These are phyloP conservation scores for Globia sparganii DNA, from an alignment of 2,888 invertebrate genomes.

Conservation along the genomic window DNA sequence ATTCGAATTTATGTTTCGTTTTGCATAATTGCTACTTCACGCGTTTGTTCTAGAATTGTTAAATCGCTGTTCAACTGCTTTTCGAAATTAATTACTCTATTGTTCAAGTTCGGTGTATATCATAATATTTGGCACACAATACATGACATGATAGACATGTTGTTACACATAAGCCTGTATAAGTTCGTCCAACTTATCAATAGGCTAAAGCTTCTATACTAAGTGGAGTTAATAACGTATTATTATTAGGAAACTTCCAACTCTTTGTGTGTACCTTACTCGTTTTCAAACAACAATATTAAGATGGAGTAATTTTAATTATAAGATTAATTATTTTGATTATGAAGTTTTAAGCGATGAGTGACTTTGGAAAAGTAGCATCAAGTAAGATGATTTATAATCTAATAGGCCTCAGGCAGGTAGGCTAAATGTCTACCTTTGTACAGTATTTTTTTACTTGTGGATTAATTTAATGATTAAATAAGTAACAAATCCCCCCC, in stretches of 20 bases:
- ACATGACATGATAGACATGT: conserved; percentile 21
- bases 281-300: conserved; percentile 23
- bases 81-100: background rate
- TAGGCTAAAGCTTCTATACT: conserved; percentile 30
- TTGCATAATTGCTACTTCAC: background rate
- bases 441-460: no score
- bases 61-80: background rate
- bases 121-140: conserved; percentile 20
- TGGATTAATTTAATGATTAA: no score
- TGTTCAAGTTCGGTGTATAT: background rate
- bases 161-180: conserved; percentile 17
- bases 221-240: conserved; percentile 47
- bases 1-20: background rate
- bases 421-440: no score
- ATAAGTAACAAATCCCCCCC: no score
- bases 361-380: background rate
- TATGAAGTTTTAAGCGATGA: background rate
- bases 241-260: conserved; percentile 55
- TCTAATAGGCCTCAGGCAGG: no score
- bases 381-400: background rate
- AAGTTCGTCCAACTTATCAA: conserved; percentile 59
- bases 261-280: conserved; percentile 37
- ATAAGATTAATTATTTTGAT: conserved; percentile 29
- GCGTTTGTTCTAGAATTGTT: background rate
- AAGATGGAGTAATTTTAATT: conserved; percentile 15